phyloP scores from a whole-genome alignment of 2,797 vertebrate genomes.

The Rallus crepitans region DNA sequence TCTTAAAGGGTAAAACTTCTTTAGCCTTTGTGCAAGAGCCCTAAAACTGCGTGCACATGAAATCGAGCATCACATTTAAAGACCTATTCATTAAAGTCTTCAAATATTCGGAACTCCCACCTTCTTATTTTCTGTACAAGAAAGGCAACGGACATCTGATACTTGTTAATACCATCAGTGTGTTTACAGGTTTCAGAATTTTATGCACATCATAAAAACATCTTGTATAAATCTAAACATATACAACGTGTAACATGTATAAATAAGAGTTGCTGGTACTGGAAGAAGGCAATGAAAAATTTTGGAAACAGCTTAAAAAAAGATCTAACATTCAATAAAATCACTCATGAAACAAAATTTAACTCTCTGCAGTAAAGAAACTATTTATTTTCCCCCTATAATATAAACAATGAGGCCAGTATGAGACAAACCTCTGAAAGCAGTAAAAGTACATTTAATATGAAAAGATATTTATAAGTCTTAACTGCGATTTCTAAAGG shows the following conservation, averaged over 20 bases:
- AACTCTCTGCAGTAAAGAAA: not conserved
- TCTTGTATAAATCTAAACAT: not conserved
- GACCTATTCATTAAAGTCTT: not conserved
- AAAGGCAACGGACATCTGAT: not conserved
- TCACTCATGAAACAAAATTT: not conserved
- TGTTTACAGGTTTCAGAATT: not conserved
- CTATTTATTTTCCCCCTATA: not conserved
- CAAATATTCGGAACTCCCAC: not conserved
- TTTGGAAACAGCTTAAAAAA: not conserved
- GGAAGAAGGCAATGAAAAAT: not conserved
- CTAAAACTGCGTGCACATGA: rapidly evolving
- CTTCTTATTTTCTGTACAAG: not conserved
- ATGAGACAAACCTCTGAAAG: not conserved
- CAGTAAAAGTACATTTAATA: not conserved
- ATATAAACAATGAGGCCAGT: not conserved
- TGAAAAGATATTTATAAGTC: not conserved
- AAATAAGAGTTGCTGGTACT: not conserved
- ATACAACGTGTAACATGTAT: not conserved
- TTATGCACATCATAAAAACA: not conserved
- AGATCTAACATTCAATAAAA: not conserved
- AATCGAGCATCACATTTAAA: not conserved
- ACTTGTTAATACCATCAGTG: not conserved
- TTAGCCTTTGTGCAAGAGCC: rapidly evolving
- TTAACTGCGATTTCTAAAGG: not conserved
- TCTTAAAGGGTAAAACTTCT: not conserved